phyloP scores from a whole-genome alignment of 2,888 invertebrate genomes.

The Lapara coniferarum region DNA sequence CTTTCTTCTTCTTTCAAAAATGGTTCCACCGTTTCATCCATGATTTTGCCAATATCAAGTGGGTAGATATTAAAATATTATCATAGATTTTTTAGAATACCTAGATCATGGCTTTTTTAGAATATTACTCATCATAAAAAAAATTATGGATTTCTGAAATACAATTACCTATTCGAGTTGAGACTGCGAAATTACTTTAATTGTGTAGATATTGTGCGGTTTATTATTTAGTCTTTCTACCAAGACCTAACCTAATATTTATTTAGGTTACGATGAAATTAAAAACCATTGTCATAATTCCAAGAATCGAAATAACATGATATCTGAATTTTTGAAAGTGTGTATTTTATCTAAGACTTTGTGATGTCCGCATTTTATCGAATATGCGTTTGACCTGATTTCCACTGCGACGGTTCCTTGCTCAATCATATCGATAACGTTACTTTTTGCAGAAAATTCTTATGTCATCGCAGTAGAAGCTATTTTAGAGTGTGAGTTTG shows the following conservation, averaged over 20 bases:
- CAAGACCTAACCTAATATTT: not conserved
- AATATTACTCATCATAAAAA: too few species aligned
- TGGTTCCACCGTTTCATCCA: too few species aligned
- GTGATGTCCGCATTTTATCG: conserved; percentile 56
- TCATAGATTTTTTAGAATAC: too few species aligned
- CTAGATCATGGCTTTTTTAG: too few species aligned
- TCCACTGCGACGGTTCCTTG: conserved; percentile 51
- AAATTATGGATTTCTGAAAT: not conserved
- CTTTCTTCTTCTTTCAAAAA: too few species aligned
- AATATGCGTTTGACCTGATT: conserved; percentile 73
- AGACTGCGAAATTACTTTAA: not conserved
- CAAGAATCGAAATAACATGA: conserved; percentile 17
- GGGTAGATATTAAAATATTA: too few species aligned
- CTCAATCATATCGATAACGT: conserved; percentile 59
- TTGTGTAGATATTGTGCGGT: not conserved
- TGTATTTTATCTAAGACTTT: conserved; percentile 45
- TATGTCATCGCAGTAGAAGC: conserved; percentile 42
- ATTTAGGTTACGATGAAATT: conserved; percentile 23
- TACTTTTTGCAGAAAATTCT: conserved; percentile 36
- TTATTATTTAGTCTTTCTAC: not conserved
- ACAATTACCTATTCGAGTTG: not conserved
- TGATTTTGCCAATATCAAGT: too few species aligned
- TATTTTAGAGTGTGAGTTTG: conserved; percentile 42
- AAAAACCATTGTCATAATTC: conserved; percentile 16
- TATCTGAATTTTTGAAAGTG: conserved; percentile 27